Evolutionary conservation across 2,888 invertebrate genomes (phyloP).

Genomic region (Caenorhabditis sp.): DNA sequence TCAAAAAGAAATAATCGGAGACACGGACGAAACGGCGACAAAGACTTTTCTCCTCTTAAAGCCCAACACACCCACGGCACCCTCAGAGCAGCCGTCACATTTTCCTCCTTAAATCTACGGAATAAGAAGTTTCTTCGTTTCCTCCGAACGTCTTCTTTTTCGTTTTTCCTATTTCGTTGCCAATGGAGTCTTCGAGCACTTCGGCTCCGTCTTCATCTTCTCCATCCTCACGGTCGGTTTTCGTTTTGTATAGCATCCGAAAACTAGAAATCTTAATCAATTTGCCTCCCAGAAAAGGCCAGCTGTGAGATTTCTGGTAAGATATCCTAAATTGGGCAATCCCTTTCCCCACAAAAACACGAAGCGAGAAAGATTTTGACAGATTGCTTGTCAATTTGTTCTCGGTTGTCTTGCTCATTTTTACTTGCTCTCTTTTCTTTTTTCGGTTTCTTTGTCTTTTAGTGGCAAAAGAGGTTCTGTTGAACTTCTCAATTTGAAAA

Average conservation of each 20-base stretch:
- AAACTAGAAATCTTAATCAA: background rate
- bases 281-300: background rate
- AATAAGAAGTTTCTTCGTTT: slow-evolving; percentile 39
- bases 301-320: slow-evolving; percentile 2
- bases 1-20: slow-evolving; percentile 62
- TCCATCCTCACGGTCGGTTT: slow-evolving; percentile 51
- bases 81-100: slow-evolving; percentile 44
- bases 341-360: slow-evolving; percentile 5
- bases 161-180: slow-evolving; percentile 34
- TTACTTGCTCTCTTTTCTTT: slow-evolving; percentile 27
- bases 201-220: slow-evolving; percentile 38
- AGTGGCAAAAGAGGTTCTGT: background rate
- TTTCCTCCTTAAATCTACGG: slow-evolving; percentile 34
- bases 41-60: slow-evolving; percentile 61
- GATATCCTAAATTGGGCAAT: slow-evolving; percentile 20
- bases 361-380: slow-evolving; percentile 48
- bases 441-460: background rate
- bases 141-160: slow-evolving; percentile 30
- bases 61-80: slow-evolving; percentile 17
- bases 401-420: slow-evolving; percentile 10
- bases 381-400: slow-evolving; percentile 59
- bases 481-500: slow-evolving; percentile 44
- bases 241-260: background rate
- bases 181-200: slow-evolving; percentile 46
- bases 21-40: slow-evolving; percentile 49